Evolutionary conservation across 2,888 invertebrate genomes (phyloP), one percentile per base, ranked within the genome.

Genomic region (Tinea trinotella): DNA sequence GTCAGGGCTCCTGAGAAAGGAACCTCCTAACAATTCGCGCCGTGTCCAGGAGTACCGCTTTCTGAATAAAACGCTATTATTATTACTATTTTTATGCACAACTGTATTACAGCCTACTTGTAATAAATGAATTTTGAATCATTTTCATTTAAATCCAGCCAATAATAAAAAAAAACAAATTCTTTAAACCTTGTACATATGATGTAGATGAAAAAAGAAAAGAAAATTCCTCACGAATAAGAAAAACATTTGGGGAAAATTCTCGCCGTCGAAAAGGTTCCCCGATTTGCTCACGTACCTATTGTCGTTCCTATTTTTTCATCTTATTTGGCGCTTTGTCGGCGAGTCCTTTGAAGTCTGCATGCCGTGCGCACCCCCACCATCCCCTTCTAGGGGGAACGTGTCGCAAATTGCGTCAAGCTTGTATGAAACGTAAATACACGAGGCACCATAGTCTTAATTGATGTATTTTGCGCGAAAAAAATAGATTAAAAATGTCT

Each of bases 261-360:
- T 71, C 70, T 66, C 66, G 36, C 10, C 48, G 54, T n/a, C 34
- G 55, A 55, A 70, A 74, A 76, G 67, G 74, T 71, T 71, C 71
- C 71, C 74, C 78, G 76, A 81, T 83, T 84, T 82, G 71, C 76
- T 46, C 35, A 19, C 52, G 76, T 73, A 76, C 68, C 74, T 79
- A 79, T 80, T 84, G 80, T 81, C 81, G 80, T 77, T 76, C 70
- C 65, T 75, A 68, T 76, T 73, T 76, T 83, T 81, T 82, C 84
- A 79, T 83, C 82, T 84, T 85, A 84, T 85, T 85, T 83, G 80
- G 77, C 79, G 79, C 83, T 84, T 83, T 85, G 84, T 84, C 83
- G 84, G 82, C 75, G 63, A 63, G 75, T 73, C 74, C 82, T 85
- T 85, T 84, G 84, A 84, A 76, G 84, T 83, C 64, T 61, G 57